These are phyloP conservation scores for Jacana jacana DNA, from an alignment of 2,113 vertebrate species.

Conservation along the genomic window DNA sequence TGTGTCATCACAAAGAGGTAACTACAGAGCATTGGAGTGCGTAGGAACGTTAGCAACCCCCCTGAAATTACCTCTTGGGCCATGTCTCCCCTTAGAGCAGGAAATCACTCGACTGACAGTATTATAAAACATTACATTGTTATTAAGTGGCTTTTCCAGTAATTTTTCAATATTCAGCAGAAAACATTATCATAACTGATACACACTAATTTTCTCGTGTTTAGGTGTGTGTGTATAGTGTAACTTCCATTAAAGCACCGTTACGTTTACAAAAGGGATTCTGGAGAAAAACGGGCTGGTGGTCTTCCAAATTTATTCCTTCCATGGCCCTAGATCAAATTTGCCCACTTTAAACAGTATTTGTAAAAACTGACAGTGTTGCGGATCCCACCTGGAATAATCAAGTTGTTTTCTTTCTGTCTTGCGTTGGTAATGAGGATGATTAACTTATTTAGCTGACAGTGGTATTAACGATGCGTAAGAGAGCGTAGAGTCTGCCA, in stretches of 20 bases:
- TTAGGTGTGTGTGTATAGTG: neutral
- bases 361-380: neutral
- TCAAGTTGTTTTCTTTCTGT: neutral
- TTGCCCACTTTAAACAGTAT: neutral
- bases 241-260: slow-evolving; percentile 42
- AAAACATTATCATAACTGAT: slow-evolving; percentile 1
- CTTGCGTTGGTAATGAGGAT: neutral
- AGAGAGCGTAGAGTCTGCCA: neutral
- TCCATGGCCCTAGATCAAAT: neutral
- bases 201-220: slow-evolving; percentile 47
- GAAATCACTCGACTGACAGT: neutral
- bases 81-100: neutral
- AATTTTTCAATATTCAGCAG: slow-evolving; percentile 30
- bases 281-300: neutral
- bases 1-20: neutral
- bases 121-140: neutral
- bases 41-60: neutral
- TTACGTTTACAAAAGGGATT: slow-evolving; percentile 13
- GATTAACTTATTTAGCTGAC: neutral
- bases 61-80: neutral
- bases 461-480: neutral
- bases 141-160: slow-evolving; percentile 53
- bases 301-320: neutral
- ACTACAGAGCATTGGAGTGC: neutral
- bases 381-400: neutral